phyloP scores from a whole-genome alignment of 2,113 vertebrate species.

The Paralichthys olivaceus region DNA sequence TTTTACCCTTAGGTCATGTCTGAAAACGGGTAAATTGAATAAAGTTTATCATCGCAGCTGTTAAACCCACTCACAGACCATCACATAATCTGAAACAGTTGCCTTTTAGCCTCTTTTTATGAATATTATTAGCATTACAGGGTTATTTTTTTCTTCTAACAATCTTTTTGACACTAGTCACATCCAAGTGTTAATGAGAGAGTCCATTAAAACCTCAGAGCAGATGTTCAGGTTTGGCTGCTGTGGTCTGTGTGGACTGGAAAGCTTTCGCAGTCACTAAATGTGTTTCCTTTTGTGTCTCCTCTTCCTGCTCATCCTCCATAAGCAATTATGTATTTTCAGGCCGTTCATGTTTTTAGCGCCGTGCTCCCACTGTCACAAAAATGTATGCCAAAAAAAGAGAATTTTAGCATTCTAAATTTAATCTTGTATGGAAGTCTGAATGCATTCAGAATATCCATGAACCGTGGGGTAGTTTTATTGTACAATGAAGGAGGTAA shows the following conservation, averaged over 20 bases:
- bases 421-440: conserved; percentile 1
- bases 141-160: conserved; percentile 7
- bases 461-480: conserved; percentile 27
- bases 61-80: background rate
- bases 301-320: conserved; percentile 24
- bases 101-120: conserved; percentile 12
- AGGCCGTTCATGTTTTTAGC: conserved; percentile 30
- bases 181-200: conserved; percentile 12
- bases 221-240: conserved; percentile 16
- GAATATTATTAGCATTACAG: conserved; percentile 13
- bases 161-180: conserved; percentile 13
- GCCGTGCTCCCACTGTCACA: conserved; percentile 7
- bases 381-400: conserved; percentile 16
- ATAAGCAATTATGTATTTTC: conserved; percentile 32
- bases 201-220: conserved; percentile 11
- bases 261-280: conserved; percentile 8
- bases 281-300: conserved; percentile 30
- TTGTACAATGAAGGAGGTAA: conserved; percentile 11
- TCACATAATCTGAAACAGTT: background rate
- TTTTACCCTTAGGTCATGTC: no score
- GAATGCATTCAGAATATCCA: conserved; percentile 26
- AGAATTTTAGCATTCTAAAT: conserved; percentile 32
- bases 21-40: no score
- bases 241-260: background rate
- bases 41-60: background rate